phyloP scores from a whole-genome alignment of 2,797 vertebrate species.

The Australoheros facetus region DNA sequence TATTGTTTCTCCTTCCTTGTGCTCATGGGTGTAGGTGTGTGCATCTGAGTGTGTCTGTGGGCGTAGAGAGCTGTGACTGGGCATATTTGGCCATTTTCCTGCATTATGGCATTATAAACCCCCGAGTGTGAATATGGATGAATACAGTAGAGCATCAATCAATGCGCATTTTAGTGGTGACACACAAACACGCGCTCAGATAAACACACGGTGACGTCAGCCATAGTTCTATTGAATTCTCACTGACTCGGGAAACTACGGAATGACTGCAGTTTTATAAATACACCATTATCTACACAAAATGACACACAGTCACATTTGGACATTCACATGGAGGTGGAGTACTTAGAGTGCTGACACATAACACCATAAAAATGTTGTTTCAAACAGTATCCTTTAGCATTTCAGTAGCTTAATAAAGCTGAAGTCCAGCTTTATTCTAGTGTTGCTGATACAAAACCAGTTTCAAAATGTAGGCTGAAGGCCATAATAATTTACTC shows the following conservation, averaged over 20 bases:
- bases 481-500: not conserved
- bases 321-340: not conserved
- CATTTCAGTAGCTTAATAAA: not conserved
- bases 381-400: not conserved
- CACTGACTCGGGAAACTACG: slow-evolving; percentile 7
- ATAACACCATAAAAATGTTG: not conserved
- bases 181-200: not conserved
- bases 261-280: slow-evolving; percentile 10
- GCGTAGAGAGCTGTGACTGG: not conserved
- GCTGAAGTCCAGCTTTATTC: not conserved
- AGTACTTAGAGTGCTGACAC: not conserved
- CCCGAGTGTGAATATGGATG: slow-evolving; percentile 5
- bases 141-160: not conserved
- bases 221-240: not conserved
- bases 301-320: slow-evolving; percentile 1
- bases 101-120: slow-evolving; percentile 20
- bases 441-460: not conserved
- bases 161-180: slow-evolving; percentile 25
- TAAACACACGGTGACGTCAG: not conserved
- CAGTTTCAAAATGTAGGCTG: too few species aligned
- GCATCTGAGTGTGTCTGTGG: not conserved
- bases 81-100: not conserved
- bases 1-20: slow-evolving; percentile 47
- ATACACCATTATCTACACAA: slow-evolving; percentile 4
- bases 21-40: not conserved